Base-by-base conservation (phyloP, 1,140 invertebrate species). In the Venturia canescens region DNA sequence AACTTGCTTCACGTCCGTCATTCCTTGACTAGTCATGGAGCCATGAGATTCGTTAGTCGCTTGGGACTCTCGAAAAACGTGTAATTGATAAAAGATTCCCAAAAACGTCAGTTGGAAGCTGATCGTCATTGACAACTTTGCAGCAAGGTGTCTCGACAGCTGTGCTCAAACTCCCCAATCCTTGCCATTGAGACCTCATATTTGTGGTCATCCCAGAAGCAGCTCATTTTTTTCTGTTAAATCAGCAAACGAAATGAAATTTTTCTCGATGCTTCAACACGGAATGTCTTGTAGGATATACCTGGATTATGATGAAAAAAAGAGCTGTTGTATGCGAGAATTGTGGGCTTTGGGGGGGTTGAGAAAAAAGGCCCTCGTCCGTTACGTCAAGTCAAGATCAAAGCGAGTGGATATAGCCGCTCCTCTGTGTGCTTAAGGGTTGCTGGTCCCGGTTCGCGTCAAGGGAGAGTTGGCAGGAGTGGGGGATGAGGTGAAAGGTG, bases 281-380 rank as follows among this genome's bases (percentile, higher is more conserved):
- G 21, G 53, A 57, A 29, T 5, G 21, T 34, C 31, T 70, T 11
- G n/a, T 31, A 29, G 29, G 15, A n/a, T 70, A n/a, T 70, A 21
- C 31, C 16, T 18, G 29, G 4, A 57, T 57, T 16, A 57, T 57
- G 11, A 57, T 44, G 16, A 34, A 27, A 27, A 70, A 29, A 70
- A 70, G 31, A 38, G 67, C n/a, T 38, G 27, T 31, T 70, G 31
- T 70, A 21, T 70, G 31, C 29, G 67, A 5, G n/a, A n/a, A 15
- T 29, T 70, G 67, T 70, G 67, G 27, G 31, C 31, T 70, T 27
- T 21, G 67, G 67, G 18, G 18, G 38, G 16, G 3, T 70, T 57
- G 53, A 57, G 67, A 70, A 70, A 70, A 67, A 70, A 70, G 67
- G 67, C 67, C 31, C 67, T 70, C 67, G 67, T 70, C 31, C 27